Evolutionary conservation across 2,113 vertebrate genomes (phyloP).

Genomic region (Cairina moschata): DNA sequence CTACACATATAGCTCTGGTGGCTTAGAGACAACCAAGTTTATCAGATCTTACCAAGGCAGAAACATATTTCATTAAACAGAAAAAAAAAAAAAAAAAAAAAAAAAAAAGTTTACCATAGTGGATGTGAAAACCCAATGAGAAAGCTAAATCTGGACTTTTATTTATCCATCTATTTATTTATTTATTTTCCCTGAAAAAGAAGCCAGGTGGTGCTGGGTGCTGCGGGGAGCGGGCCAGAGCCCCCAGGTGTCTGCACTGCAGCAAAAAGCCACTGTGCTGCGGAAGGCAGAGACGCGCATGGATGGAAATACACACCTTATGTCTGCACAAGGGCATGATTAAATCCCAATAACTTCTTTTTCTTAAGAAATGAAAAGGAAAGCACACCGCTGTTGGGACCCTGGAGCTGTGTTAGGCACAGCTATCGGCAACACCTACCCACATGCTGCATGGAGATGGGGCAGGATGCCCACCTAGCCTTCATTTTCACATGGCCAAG

Average conservation of each 20-base stretch:
- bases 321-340: not conserved
- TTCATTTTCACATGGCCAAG: rapidly evolving
- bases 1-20: rapidly evolving
- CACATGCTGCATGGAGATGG: rapidly evolving
- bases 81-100: not conserved
- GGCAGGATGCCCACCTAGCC: not conserved
- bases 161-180: too few relatives aligned
- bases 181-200: not conserved
- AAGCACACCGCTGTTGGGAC: not conserved
- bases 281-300: rapidly evolving
- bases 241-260: not conserved
- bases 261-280: not conserved
- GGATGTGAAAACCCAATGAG: not conserved
- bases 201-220: not conserved
- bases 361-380: not conserved
- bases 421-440: not conserved
- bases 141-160: not conserved
- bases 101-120: not conserved
- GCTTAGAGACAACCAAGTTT: not conserved
- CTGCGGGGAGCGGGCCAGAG: not conserved
- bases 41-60: not conserved
- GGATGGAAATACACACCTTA: not conserved
- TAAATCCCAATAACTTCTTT: not conserved
- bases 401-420: not conserved
- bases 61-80: not conserved